These are phyloP conservation scores for Liopterus haemorrhoidalis DNA, from an alignment of 2,888 invertebrate genomes.

Conservation along the genomic window DNA sequence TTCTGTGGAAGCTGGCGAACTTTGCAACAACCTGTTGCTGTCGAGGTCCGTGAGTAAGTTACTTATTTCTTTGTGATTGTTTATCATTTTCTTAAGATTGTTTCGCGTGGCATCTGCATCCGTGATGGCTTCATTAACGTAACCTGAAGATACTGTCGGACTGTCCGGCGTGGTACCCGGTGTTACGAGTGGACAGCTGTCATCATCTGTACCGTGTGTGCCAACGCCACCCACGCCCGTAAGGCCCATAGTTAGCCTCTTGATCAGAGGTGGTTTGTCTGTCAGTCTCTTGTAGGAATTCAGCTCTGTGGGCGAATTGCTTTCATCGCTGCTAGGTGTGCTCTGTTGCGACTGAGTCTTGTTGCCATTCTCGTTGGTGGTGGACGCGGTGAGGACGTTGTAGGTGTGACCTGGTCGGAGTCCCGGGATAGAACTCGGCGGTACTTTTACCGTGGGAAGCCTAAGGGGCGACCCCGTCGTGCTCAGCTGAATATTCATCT, in stretches of 20 bases:
- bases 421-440: conserved; percentile 64
- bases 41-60: conserved; percentile 57
- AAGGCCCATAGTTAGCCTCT: conserved; percentile 71
- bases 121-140: conserved; percentile 72
- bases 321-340: conserved; percentile 74
- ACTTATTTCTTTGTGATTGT: conserved; percentile 38
- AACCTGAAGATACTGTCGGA: conserved; percentile 51
- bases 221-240: conserved; percentile 50
- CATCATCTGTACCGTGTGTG: conserved; percentile 49
- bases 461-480: conserved; percentile 48
- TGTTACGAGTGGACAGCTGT: conserved; percentile 70
- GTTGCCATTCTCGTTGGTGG: conserved; percentile 27
- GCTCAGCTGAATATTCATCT: conserved; percentile 52
- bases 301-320: conserved; percentile 80
- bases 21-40: conserved; percentile 53
- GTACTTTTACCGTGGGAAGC: conserved; percentile 44
- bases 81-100: conserved; percentile 29
- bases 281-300: conserved; percentile 76
- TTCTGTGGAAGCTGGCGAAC: conserved; percentile 46
- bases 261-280: conserved; percentile 74
- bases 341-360: conserved; percentile 49
- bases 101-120: conserved; percentile 50
- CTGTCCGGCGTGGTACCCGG: conserved; percentile 59
- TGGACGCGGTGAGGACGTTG: conserved; percentile 46
- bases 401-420: conserved; percentile 58